Percentiles rank a stretch among this genome's conserved stretches.
Conservation (phyloP, 92 coral and sea anemone species). For the Palythoa heliodiscus region DNA sequence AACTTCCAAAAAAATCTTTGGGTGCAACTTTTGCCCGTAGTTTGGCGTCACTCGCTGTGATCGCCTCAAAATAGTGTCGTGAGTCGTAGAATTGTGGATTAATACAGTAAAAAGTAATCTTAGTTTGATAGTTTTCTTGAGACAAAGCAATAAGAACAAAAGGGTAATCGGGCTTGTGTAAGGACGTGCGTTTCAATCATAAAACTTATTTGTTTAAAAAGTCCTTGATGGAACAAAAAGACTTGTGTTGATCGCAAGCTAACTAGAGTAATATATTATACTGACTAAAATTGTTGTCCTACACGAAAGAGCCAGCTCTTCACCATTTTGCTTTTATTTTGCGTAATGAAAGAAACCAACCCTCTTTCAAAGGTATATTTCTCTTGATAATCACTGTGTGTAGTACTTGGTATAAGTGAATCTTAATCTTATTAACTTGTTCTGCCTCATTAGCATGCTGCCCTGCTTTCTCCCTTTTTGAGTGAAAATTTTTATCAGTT, state of each 20-base stretch:
- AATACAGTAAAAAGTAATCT: not conserved
- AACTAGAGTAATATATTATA: conserved; percentile 26
- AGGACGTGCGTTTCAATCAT: conserved; percentile 7
- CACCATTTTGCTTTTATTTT: conserved; percentile 10
- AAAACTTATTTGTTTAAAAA: not conserved
- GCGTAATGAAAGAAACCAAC: not conserved
- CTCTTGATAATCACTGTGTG: not conserved
- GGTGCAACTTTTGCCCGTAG: too few species aligned
- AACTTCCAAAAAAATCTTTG: too few species aligned
- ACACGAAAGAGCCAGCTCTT: not conserved
- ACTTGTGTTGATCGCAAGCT: conserved; percentile 41
- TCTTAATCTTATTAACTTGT: too few species aligned
- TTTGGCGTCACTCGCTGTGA: not conserved
- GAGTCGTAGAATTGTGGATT: not conserved
- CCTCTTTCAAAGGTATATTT: not conserved
- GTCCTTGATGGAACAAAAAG: conserved; percentile 26
- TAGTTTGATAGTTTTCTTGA: not conserved
- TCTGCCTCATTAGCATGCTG: too few species aligned
- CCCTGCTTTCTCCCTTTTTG: too few species aligned
- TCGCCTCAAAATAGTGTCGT: not conserved
- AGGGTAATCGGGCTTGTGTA: not conserved
- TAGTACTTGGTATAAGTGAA: not conserved
- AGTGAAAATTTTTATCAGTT: too few species aligned
- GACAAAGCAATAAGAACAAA: conserved; percentile 10
- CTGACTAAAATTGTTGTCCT: not conserved